phyloP scores from a whole-genome alignment of 1,140 invertebrate genomes.

The Drosophila pseudoobscura region DNA sequence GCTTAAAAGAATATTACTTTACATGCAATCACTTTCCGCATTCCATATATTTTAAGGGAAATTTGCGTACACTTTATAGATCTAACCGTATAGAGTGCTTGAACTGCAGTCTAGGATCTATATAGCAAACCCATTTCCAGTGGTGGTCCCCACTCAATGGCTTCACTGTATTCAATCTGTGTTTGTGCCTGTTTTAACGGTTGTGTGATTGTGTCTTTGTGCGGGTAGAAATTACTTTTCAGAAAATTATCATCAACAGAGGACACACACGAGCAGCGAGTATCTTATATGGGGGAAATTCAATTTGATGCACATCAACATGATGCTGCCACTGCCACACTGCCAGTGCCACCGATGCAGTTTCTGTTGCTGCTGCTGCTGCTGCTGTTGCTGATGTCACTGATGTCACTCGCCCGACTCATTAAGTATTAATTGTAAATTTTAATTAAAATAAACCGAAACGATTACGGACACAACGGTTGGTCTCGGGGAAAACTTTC shows the following conservation, averaged over 20 bases:
- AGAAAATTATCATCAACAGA: conserved; percentile 54
- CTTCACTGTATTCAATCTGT: conserved; percentile 44
- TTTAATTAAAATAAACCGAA: conserved; percentile 81
- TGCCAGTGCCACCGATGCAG: conserved; percentile 11
- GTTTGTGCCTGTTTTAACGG: neutral
- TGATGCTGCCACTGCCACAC: conserved; percentile 10
- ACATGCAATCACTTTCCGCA: too few relatives aligned
- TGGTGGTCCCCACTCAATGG: too few relatives aligned
- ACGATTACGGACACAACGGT: conserved; percentile 50
- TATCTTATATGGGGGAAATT: conserved; percentile 54
- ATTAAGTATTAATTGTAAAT: conserved; percentile 82
- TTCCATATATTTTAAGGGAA: too few relatives aligned
- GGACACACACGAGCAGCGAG: conserved; percentile 20
- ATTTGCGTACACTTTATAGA: too few relatives aligned
- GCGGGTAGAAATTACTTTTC: conserved; percentile 59
- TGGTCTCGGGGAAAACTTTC: conserved; percentile 12
- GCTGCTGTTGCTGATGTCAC: conserved; percentile 50
- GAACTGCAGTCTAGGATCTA: too few relatives aligned
- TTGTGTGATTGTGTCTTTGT: neutral
- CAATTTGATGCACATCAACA: conserved; percentile 65
- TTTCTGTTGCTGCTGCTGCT: conserved; percentile 40
- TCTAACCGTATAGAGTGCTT: too few relatives aligned
- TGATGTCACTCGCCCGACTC: conserved; percentile 65
- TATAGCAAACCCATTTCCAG: too few relatives aligned
- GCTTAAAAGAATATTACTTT: too few relatives aligned